Conservation (phyloP, 1,140 invertebrate genomes). For the Elysia chlorotica region DNA sequence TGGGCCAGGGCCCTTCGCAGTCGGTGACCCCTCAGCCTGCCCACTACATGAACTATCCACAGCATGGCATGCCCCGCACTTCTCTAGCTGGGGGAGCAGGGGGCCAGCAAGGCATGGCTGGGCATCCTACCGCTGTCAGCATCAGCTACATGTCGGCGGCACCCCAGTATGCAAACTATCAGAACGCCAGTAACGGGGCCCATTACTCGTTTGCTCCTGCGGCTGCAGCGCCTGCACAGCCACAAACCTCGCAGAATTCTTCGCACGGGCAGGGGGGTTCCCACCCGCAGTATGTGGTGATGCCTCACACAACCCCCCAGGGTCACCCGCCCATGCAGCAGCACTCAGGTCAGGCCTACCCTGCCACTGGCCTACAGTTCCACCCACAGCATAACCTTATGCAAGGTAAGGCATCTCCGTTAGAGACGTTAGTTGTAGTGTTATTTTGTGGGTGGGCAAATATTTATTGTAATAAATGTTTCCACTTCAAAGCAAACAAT, state of each 20-base stretch:
- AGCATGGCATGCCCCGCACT: background rate
- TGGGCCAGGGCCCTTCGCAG: conserved; percentile 10
- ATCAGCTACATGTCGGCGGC: too few species aligned
- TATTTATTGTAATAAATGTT: background rate
- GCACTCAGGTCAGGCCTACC: conserved; percentile 3
- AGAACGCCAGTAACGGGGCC: conserved; percentile 2
- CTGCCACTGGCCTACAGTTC: background rate
- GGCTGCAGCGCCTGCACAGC: too few species aligned
- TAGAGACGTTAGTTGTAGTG: background rate
- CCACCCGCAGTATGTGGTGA: conserved; percentile 16
- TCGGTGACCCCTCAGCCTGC: conserved; percentile 10
- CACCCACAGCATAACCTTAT: conserved; percentile 16
- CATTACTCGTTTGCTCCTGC: conserved; percentile 12
- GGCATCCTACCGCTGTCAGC: conserved; percentile 1
- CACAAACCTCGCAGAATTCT: conserved; percentile 14
- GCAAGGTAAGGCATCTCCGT: conserved; percentile 9
- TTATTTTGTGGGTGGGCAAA: background rate
- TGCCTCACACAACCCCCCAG: conserved; percentile 11
- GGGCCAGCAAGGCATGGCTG: conserved; percentile 13
- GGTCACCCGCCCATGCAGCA: conserved; percentile 15
- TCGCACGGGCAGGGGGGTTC: conserved; percentile 6
- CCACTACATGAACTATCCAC: conserved; percentile 6
- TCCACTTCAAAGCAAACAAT: too few species aligned
- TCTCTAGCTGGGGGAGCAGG: background rate
- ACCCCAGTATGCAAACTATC: conserved; percentile 10